Base-by-base conservation (phyloP, 1,140 invertebrate genomes). In the Coptotermes formosanus region DNA sequence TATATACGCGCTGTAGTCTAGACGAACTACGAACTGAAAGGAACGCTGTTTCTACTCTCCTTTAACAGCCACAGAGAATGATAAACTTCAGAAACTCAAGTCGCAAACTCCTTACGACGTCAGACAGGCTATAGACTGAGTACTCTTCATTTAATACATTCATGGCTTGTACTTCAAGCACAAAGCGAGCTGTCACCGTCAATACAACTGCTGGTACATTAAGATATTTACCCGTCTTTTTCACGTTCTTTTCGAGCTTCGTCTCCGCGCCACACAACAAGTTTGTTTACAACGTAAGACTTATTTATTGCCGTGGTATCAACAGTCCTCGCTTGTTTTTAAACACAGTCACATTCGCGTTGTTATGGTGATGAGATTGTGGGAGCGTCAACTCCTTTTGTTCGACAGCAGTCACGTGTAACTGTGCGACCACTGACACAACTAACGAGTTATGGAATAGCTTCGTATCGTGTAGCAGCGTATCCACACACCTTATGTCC, bases 331-430 rank as follows among this genome's bases (percentile, higher is more conserved):
- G 6, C 64, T 30, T 75, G 64, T 75, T 75, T 75, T 75, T n/a
- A 75, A 75, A 75, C 64, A 75, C 64, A 75, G 64, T 75, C 64
- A 75, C 64, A 75, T 75, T 75, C 64, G 64, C 64, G 6, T 75
- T 75, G 64, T 75, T 30, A 75, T 75, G 64, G 64, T 75, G 64
- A 75, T 75, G 64, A 75, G 64, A 25, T 30, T 7, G 64, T 8
- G n/a, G 64, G 64, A 25, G 64, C 64, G 64, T 75, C 64, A 75
- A 30, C 64, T 25, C 64, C 64, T 7, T 75, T 75, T 16, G 25
- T 75, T n/a, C 64, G 30, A 75, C 19, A 55, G 16, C 14, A 55
- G 52, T 55, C 52, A 55, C 52, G 0, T 55, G 14, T 55, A 21
- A 14, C 14, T 19, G 3, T 55, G 14, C 25, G 64, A 30, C 64